Base-by-base conservation (phyloP, 1,140 invertebrate species). In the Lasioglossum albipes region DNA sequence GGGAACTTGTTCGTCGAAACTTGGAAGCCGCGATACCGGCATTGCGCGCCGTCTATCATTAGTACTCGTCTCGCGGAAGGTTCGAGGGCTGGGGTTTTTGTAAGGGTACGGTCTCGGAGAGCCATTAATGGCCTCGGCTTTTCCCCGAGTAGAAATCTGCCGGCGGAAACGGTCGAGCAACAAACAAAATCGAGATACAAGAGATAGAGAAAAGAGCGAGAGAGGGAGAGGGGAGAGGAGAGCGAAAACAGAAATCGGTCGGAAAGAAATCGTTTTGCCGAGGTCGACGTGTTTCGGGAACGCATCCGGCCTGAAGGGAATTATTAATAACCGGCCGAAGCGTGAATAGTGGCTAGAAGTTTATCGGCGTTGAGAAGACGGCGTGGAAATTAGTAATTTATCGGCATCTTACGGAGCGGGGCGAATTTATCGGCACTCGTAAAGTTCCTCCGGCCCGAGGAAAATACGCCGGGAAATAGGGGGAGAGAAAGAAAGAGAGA, bases 31-130 rank as follows among this genome's bases (percentile, higher is more conserved):
- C 75, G 81, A 83, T 75, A 84, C 75, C 74, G 72, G 57, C 68
- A 83, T 83, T 62, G 79, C 76, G 79, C 62, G 57, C 66, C 69
- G 83, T 75, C 76, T 83, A 74, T 83, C 83, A 81, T 85, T 81
- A 81, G 72, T 75, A 79, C 83, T 79, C 76, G 77, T 80, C 77
- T 83, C 74, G 61, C 68, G 52, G 27, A 69, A 31, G 27, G 77
- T 81, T 52, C 59, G 42, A 65, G 66, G 49, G 80, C 27, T 42
- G 59, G 45, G 70, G 82, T 70, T 79, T 13, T 18, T 42, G 52
- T 12, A 31, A 13, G 41, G 52, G 31, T 41, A 42, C 36, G 36
- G 7, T 27, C 59, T 9, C 6, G 4, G 57, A 9, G 20, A 65
- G 45, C 64, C 20, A 27, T 7, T 2, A 62, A 45, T 16, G 54